Conservation (phyloP, 2,797 vertebrate genomes). For the Malacoraja senta region DNA sequence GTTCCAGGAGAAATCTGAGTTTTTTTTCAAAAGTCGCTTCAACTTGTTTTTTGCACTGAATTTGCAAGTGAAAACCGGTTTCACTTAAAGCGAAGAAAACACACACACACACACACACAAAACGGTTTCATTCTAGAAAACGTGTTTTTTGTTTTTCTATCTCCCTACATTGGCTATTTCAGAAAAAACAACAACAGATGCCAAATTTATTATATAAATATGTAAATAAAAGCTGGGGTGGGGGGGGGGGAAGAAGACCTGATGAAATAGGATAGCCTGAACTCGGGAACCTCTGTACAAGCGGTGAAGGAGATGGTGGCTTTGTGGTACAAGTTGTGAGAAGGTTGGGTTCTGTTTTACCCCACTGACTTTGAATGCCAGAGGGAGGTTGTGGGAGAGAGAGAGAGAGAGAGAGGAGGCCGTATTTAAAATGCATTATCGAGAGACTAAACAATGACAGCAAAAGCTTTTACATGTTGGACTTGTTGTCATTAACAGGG, state of each 20-base stretch:
- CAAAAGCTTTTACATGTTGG: slow-evolving; percentile 1
- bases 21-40: slow-evolving; percentile 19
- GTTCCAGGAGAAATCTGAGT: slow-evolving; percentile 42
- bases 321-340: slow-evolving; percentile 37
- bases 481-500: slow-evolving; percentile 28
- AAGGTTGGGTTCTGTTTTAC: slow-evolving; percentile 45
- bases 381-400: background rate
- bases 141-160: slow-evolving; percentile 22
- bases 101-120: background rate
- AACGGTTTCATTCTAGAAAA: slow-evolving; percentile 30
- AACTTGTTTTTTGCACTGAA: slow-evolving; percentile 37
- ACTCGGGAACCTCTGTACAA: background rate
- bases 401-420: no score
- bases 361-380: background rate
- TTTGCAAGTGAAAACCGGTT: background rate
- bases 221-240: background rate
- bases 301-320: background rate
- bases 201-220: slow-evolving; percentile 34
- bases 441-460: background rate
- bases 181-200: slow-evolving; percentile 26
- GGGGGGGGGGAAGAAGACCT: background rate
- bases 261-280: slow-evolving; percentile 15
- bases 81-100: slow-evolving; percentile 28
- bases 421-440: slow-evolving; percentile 21
- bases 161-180: slow-evolving; percentile 34